phyloP scores from a whole-genome alignment of 2,797 vertebrate species.

The Tangara arthus region DNA sequence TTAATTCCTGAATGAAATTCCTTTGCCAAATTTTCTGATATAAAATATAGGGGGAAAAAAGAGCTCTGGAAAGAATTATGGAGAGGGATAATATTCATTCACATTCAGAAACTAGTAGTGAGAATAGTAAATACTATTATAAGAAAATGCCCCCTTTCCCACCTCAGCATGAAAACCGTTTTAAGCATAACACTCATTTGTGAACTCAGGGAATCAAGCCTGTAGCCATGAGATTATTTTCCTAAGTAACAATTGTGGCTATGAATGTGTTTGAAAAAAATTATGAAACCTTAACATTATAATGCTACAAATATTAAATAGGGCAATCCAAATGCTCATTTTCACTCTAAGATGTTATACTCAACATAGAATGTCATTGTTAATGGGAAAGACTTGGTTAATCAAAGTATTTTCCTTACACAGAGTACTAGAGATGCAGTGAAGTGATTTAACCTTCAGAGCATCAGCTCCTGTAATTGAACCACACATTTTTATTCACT shows the following conservation, averaged over 20 bases:
- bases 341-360: slow-evolving; percentile 11
- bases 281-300: not conserved
- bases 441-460: slow-evolving; percentile 64
- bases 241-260: not conserved
- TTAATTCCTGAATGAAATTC: not conserved
- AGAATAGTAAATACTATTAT: not conserved
- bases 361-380: not conserved
- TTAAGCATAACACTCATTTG: not conserved
- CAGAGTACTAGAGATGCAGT: not conserved
- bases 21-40: not conserved
- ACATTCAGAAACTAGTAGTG: not conserved
- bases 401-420: slow-evolving; percentile 55
- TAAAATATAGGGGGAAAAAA: not conserved
- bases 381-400: slow-evolving; percentile 49
- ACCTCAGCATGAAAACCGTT: not conserved
- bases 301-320: slow-evolving; percentile 4
- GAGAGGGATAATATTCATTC: not conserved
- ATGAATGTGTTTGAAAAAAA: not conserved
- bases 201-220: not conserved
- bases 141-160: not conserved
- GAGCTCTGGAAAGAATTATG: not conserved
- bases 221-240: not conserved
- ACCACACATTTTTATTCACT: slow-evolving; percentile 43
- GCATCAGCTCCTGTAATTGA: slow-evolving; percentile 47
- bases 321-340: slow-evolving; percentile 13